Base-by-base conservation (phyloP, 2,888 invertebrate species). In the Chesias legatella region DNA sequence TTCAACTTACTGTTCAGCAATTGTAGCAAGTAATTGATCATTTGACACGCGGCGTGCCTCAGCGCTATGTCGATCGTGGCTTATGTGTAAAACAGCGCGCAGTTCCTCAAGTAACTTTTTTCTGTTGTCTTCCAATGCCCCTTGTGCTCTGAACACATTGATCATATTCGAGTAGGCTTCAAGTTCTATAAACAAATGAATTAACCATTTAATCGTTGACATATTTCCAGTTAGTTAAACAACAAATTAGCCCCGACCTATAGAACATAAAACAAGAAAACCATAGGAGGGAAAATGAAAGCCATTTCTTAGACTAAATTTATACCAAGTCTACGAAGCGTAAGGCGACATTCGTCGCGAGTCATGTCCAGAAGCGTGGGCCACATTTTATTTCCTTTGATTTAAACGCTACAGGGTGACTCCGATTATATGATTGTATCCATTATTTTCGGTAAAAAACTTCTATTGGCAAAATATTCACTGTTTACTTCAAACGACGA, bases 111-210 rank as follows among this genome's bases (percentile, higher is more conserved):
- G 89, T 63, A 97, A 83, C 79, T 93, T 94, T 72, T 93, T 92
- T 90, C 96, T 96, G 68, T 94, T 94, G 67, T 92, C 92, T 73
- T 92, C 94, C 46, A 97, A 91, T 67, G 94, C 92, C 57, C 98
- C 98, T 89, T 97, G 97, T 63, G 97, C 97, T 83, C 98, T 92
- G 75, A 98, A 92, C 62, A 95, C 97, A 71, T 95, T 94, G 45
- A 98, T 92, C 78, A 97, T 91, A 79, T 93, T 93, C 65, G 95
- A 93, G 90, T 97, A 98, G 56, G 97, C 96, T 88, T 97, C 96
- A 76, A 98, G 86, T 90, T 98, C 96, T 96, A 77, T 40, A 90
- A 89, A 67, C 68, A 79, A 73, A 73, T 54, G 60, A 70, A 65
- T 58, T 51, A 50, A 45, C 47, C 43, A 47, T 58, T 40, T 44